Percentiles rank a stretch among this genome's conserved stretches.
phyloP scores from a whole-genome alignment of 2,797 vertebrate genomes.

The Gambelia wislizenii region DNA sequence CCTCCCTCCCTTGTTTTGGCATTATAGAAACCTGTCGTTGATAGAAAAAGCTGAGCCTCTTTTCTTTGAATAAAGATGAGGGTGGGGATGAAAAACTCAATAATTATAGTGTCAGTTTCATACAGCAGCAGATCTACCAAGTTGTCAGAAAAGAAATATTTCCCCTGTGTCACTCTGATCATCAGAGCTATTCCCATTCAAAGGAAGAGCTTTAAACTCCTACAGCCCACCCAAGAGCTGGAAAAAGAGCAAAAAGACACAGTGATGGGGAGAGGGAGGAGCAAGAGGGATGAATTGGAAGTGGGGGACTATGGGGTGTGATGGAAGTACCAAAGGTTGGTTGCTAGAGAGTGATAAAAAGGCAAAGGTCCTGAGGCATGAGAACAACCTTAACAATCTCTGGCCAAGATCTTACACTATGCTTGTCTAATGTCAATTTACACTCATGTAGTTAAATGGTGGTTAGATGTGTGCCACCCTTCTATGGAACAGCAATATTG shows the following conservation, averaged over 20 bases:
- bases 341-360: neutral
- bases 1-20: conserved; percentile 28
- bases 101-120: conserved; percentile 71
- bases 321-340: too few species aligned
- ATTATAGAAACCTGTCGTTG: conserved; percentile 8
- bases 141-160: conserved; percentile 70
- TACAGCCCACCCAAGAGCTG: conserved; percentile 48
- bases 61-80: conserved; percentile 33
- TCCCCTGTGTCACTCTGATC: conserved; percentile 61
- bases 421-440: too few species aligned
- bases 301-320: neutral
- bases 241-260: neutral
- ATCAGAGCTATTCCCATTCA: conserved; percentile 65
- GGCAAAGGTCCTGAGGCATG: neutral
- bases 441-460: too few species aligned
- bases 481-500: too few species aligned
- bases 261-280: neutral
- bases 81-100: conserved; percentile 35
- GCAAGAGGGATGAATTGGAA: neutral
- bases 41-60: conserved; percentile 42
- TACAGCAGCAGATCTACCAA: conserved; percentile 73
- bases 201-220: conserved; percentile 54
- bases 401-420: too few species aligned
- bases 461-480: too few species aligned
- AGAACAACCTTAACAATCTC: neutral